Evolutionary conservation across 2,113 vertebrate genomes (phyloP).

Genomic region (Aleadryas rufinucha): DNA sequence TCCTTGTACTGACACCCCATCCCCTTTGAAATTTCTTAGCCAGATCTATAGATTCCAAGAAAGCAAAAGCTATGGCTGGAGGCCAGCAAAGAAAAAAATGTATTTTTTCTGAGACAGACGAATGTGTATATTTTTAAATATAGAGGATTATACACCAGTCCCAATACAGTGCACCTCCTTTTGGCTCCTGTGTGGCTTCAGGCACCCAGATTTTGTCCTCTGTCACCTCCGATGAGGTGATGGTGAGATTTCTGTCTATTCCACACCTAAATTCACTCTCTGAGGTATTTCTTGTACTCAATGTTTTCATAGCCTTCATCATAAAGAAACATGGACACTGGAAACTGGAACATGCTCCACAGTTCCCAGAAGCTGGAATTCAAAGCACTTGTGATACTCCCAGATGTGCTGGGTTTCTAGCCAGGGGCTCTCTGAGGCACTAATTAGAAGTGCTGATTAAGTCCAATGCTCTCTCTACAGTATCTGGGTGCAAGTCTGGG

Average conservation of each 20-base stretch:
- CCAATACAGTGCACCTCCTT: not conserved
- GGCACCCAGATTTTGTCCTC: not conserved
- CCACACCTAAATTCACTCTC: not conserved
- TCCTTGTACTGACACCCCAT: not conserved
- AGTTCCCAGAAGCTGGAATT: not conserved
- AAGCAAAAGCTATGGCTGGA: not conserved
- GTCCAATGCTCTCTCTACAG: not conserved
- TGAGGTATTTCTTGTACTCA: not conserved
- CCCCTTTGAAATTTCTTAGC: not conserved
- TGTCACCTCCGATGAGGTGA: not conserved
- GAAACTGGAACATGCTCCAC: not conserved
- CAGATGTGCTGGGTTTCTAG: not conserved
- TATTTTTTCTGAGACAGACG: not conserved
- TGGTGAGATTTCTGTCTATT: not conserved
- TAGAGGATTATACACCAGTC: not conserved
- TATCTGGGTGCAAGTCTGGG: not conserved
- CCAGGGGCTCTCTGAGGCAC: not conserved
- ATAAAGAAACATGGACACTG: not conserved
- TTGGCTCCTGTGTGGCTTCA: accelerated
- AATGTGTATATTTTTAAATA: not conserved
- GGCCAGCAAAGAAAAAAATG: not conserved
- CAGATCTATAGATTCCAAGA: not conserved
- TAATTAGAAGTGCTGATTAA: not conserved
- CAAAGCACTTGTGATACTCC: not conserved
- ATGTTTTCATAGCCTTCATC: not conserved